Evolutionary conservation across 2,888 invertebrate genomes (phyloP).

Genomic region (Biston betularia): DNA sequence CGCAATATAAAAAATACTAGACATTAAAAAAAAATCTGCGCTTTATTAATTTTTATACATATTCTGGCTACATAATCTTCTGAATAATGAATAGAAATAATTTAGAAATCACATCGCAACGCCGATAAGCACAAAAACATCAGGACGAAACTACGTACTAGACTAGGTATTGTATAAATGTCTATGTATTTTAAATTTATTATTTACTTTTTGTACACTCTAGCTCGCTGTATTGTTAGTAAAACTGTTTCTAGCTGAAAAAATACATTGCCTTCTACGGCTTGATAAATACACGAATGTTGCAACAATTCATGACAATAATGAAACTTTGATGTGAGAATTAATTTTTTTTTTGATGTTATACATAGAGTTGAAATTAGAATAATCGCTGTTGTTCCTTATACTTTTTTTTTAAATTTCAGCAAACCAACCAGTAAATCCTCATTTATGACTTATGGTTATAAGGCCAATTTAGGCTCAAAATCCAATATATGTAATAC

Average conservation of each 20-base stretch:
- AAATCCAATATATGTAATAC: too few relatives aligned
- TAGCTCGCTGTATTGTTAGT: constrained; percentile 69
- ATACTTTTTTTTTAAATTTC: too few relatives aligned
- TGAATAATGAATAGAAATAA: neutral
- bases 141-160: constrained; percentile 43
- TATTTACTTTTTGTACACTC: constrained; percentile 52
- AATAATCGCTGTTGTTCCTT: too few relatives aligned
- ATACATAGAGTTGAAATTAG: neutral
- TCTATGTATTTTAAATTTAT: constrained; percentile 48
- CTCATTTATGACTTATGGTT: too few relatives aligned
- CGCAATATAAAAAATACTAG: too few relatives aligned
- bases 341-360: neutral
- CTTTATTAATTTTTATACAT: too few relatives aligned
- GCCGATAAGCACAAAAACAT: constrained; percentile 47
- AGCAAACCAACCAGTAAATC: too few relatives aligned
- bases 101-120: constrained; percentile 44
- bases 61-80: too few relatives aligned
- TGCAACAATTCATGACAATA: neutral
- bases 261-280: constrained; percentile 47
- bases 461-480: too few relatives aligned
- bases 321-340: neutral
- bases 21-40: too few relatives aligned
- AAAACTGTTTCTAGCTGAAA: constrained; percentile 57
- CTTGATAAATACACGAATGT: neutral
- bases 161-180: constrained; percentile 36